A percentile compares a stretch with the other conserved stretches of the same genome.
phyloP scores from a whole-genome alignment of 2,113 vertebrate species.

The Burhinus oedicnemus region DNA sequence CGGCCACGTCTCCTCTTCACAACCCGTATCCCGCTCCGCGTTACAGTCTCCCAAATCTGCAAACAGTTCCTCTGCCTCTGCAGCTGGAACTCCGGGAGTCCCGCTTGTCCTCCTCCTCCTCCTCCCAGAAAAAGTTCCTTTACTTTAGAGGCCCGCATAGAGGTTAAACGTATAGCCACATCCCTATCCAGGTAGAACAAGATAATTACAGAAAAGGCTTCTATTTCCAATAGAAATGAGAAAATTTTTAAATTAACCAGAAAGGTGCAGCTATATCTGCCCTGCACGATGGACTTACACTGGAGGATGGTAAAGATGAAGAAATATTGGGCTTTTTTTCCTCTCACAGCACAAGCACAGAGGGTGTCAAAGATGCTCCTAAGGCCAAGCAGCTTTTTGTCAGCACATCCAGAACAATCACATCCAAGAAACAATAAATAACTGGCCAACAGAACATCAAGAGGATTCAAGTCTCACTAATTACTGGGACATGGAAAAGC shows the following conservation, averaged over 20 bases:
- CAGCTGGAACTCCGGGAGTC: neutral
- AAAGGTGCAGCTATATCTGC: neutral
- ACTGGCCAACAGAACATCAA: neutral
- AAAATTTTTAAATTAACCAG: neutral
- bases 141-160: neutral
- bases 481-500: neutral
- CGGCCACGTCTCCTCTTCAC: neutral
- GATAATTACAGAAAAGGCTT: neutral
- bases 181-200: neutral
- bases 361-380: neutral
- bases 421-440: neutral
- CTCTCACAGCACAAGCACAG: neutral
- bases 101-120: neutral
- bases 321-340: too few species aligned
- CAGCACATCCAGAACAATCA: neutral
- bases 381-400: neutral
- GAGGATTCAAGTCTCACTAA: neutral
- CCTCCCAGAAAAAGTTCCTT: neutral
- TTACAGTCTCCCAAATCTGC: neutral
- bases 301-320: neutral
- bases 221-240: neutral
- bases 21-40: neutral
- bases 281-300: too few species aligned
- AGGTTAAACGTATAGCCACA: neutral
- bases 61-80: neutral